Evolutionary conservation across 2,888 invertebrate species (phyloP), one percentile per base, ranked within the genome.

Genomic region (Cephonodes hylas): DNA sequence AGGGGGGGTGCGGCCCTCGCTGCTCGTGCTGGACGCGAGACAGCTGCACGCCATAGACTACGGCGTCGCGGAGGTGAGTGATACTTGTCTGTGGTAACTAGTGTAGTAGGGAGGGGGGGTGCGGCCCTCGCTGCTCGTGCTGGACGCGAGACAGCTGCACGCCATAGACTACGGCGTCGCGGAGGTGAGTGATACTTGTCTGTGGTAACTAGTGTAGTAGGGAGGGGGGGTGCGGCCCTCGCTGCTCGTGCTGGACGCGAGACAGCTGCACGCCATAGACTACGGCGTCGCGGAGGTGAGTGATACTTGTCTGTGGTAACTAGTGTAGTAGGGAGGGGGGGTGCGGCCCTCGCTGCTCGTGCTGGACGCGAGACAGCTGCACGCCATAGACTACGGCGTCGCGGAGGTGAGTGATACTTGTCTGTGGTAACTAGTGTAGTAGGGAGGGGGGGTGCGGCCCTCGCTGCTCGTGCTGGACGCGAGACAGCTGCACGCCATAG

Each of bases 11-110:
- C 63, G 63, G 23, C 60, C 73, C 0, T 25, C 73, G 1, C 70
- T 80, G 0, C 34, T 85, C 0, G 76, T 89, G n/a, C 63, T 90
- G 1, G 89, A 89, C 64, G 90, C 74, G 0, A 58, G 76, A 0
- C 77, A 77, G 27, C 63, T 89, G 44, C 61, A 66, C 0, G 58
- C 69, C 0, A 38, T 88, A 1, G 90, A 91, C 61, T 44, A 87
- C 1, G 89, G 88, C 0, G 89, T 89, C 0, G 86, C 84, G 5
- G n/a, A n/a, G n/a, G n/a, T n/a, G n/a, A n/a, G n/a, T n/a, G n/a
- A n/a, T n/a, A n/a, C n/a, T n/a, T n/a, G n/a, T n/a, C n/a, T n/a
- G n/a, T n/a, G n/a, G n/a, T n/a, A n/a, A n/a, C n/a, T n/a, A n/a
- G n/a, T n/a, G n/a, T n/a, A n/a, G n/a, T n/a, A n/a, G n/a, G 65